A percentile compares a stretch with the other conserved stretches of the same genome.
phyloP scores from a whole-genome alignment of 23 tunicate species.

The Styela plicata region DNA sequence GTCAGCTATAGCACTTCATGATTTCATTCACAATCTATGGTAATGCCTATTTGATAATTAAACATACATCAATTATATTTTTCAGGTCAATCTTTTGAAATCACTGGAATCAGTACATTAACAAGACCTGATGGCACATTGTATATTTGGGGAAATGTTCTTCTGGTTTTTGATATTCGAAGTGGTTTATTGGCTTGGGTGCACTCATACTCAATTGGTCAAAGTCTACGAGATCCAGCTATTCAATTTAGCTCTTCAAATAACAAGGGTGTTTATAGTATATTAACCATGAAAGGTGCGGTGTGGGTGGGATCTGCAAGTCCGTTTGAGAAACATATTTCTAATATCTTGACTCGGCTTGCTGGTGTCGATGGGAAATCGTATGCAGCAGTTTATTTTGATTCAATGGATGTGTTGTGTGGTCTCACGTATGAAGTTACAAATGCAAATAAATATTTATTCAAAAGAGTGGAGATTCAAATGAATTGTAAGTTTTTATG shows the following conservation, averaged over 20 bases:
- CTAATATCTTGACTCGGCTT: not conserved
- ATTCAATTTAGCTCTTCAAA: slow-evolving; percentile 33
- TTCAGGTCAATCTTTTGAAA: slow-evolving; percentile 19
- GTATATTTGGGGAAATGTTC: slow-evolving; percentile 41
- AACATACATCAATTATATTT: too few species aligned
- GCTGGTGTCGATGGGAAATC: not conserved
- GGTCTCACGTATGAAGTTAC: not conserved
- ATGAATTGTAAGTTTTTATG: too few species aligned
- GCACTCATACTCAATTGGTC: not conserved
- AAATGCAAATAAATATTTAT: not conserved
- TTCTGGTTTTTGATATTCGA: slow-evolving; percentile 40
- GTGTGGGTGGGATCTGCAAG: slow-evolving; percentile 24
- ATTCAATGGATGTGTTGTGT: not conserved
- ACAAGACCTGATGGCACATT: slow-evolving; percentile 29
- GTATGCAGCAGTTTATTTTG: not conserved
- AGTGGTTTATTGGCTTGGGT: slow-evolving; percentile 12
- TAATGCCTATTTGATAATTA: too few species aligned
- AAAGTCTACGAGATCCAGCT: not conserved
- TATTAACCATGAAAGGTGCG: slow-evolving; percentile 25
- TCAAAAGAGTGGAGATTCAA: slow-evolving; percentile 9
- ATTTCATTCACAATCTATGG: too few species aligned
- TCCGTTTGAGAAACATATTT: slow-evolving; percentile 17
- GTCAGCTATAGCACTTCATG: too few species aligned
- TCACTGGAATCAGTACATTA: slow-evolving; percentile 28
- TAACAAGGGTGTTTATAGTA: slow-evolving; percentile 2